These are phyloP conservation scores for Struthio camelus DNA, from an alignment of 2,113 vertebrate genomes.

Conservation along the genomic window DNA sequence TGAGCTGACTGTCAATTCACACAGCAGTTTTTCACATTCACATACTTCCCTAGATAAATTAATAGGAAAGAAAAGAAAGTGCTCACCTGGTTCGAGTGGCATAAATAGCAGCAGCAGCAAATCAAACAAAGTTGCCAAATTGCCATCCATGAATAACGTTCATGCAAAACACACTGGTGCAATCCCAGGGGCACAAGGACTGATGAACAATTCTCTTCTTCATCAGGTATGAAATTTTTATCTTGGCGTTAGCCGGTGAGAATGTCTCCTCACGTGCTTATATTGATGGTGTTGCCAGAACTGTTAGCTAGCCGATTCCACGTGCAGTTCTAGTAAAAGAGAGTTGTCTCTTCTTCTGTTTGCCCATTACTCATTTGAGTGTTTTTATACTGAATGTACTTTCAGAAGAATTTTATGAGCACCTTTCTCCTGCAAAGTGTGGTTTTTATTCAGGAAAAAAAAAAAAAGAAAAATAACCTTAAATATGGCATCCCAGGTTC, in stretches of 20 bases:
- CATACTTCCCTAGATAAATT: conserved; percentile 85
- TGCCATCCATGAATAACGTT: conserved; percentile 92
- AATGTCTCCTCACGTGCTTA: fast-evolving
- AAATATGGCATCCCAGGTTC: neutral
- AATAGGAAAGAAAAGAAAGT: conserved; percentile 94
- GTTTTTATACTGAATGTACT: neutral
- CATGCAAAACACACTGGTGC: conserved; percentile 90
- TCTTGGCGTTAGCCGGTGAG: neutral
- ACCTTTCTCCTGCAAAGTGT: neutral
- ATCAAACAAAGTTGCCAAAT: conserved; percentile 90
- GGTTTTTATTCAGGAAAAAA: neutral
- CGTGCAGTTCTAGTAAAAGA: neutral
- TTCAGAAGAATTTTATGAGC: neutral
- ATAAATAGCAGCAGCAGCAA: conserved; percentile 81
- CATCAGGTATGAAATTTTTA: conserved; percentile 87
- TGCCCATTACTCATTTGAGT: neutral
- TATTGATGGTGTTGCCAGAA: neutral
- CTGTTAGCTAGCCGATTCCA: neutral
- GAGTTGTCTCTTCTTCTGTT: neutral
- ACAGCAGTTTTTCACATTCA: conserved; percentile 81
- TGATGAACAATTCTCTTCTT: conserved; percentile 91
- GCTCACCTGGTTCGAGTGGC: conserved; percentile 83
- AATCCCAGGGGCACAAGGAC: conserved; percentile 87
- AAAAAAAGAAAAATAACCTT: neutral
- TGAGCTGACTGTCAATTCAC: conserved; percentile 81